Conservation (phyloP, 1,140 invertebrate genomes). For the Neotoxoptera formosana region DNA sequence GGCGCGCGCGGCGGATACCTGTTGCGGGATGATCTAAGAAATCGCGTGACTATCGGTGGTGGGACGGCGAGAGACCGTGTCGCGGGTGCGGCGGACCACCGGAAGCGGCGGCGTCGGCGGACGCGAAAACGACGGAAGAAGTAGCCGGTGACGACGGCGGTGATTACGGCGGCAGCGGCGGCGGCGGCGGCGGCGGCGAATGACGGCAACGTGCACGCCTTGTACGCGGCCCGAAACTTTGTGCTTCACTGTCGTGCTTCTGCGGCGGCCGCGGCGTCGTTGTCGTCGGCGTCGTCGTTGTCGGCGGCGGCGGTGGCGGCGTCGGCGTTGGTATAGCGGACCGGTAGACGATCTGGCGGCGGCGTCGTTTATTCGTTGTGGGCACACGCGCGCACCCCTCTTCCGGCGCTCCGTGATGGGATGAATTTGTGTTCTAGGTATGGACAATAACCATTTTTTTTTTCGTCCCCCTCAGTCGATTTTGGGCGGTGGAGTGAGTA, state of each 20-base stretch:
- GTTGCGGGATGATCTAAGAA: background rate
- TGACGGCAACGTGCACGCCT: background rate
- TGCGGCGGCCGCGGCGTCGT: background rate
- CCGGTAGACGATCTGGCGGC: constrained; percentile 40
- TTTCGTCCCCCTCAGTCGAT: background rate
- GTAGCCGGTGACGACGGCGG: background rate
- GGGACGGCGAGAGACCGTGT: background rate
- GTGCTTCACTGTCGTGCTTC: constrained; percentile 22
- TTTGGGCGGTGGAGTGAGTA: background rate
- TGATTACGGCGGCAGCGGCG: background rate
- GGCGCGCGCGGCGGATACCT: background rate
- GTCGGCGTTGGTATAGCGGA: background rate
- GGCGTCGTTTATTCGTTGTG: background rate
- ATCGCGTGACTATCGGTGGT: background rate
- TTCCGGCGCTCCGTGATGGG: background rate
- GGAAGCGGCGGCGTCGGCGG: background rate
- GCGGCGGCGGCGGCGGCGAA: background rate
- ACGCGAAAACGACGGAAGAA: background rate
- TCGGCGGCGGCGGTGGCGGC: background rate
- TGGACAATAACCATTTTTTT: background rate
- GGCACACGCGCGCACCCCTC: background rate
- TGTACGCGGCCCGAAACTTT: constrained; percentile 39
- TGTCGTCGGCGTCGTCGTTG: background rate
- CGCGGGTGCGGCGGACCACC: background rate
- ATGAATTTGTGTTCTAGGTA: background rate